These are phyloP conservation scores for Macrobrachium rosenbergii DNA, from an alignment of 1,140 invertebrate genomes.

Conservation along the genomic window DNA sequence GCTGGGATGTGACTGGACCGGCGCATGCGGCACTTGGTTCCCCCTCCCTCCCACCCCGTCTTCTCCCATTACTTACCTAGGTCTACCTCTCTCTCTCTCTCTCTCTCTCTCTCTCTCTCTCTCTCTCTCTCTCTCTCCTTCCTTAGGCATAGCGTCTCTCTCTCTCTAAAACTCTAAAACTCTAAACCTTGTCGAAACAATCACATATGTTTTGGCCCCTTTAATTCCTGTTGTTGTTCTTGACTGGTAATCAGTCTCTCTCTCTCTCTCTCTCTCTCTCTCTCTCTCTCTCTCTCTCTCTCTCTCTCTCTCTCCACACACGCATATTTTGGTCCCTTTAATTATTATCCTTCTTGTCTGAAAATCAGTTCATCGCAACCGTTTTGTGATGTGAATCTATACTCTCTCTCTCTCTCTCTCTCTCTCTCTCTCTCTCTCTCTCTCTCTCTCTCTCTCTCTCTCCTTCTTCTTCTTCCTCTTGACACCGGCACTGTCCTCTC, in stretches of 20 bases:
- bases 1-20: too few species aligned
- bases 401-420: constrained; percentile 33
- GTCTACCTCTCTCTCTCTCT: constrained; percentile 37
- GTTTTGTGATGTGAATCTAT: too few species aligned
- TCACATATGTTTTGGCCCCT: too few species aligned
- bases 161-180: too few species aligned
- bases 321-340: too few species aligned
- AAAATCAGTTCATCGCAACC: too few species aligned
- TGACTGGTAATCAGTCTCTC: neutral
- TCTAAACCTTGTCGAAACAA: too few species aligned
- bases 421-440: constrained; percentile 32
- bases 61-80: too few species aligned
- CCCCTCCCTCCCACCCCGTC: too few species aligned
- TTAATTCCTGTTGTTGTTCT: neutral
- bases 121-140: neutral
- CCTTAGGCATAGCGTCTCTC: neutral
- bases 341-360: too few species aligned
- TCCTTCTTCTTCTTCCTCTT: neutral
- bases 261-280: constrained; percentile 36
- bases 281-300: constrained; percentile 44
- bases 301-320: constrained; percentile 33
- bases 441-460: constrained; percentile 19
- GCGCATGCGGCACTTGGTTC: too few species aligned
- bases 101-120: constrained; percentile 41
- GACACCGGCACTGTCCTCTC: neutral